Evolutionary conservation across 2,113 vertebrate species (phyloP), one percentile per base, ranked within the genome.

Genomic region (Brachirus orientalis): DNA sequence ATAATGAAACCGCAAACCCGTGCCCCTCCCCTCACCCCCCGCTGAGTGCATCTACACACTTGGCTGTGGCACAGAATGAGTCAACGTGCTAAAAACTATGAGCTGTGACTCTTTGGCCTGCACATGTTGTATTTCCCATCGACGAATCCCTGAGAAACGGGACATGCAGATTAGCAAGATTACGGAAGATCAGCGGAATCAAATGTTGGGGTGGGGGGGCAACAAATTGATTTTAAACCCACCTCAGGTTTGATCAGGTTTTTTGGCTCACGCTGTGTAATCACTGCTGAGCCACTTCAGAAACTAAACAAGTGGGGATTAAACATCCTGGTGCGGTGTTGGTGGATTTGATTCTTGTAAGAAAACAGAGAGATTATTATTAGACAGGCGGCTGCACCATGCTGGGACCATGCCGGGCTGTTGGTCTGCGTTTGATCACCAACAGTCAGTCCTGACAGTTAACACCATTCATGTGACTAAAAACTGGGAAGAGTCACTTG

Each of bases 91-190:
- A 72, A 82, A 63, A 37, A n/a, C n/a, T 73, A 56, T 69, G 55
- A 82, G 71, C 66, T 56, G 69, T 44, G 45, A 67, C 16, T 81
- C 33, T 58, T 50, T 65, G 62, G 63, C 57, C 40, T 33, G 58
- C 57, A 67, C 59, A 68, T 59, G 51, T 54, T 68, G 47, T 37
- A 28, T 80, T 88, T 79, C 77, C 55, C 79, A 75, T 77, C 53
- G 72, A 43, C 60, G 75, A 33, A 70, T 66, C 62, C 68, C 64
- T 63, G 71, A 78, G 82, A 86, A 84, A 83, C 19, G 50, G 73
- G 81, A 83, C 76, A 80, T 51, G 63, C 51, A 84, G 71, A 80
- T 76, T 84, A 72, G 69, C 54, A 13, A 57, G 71, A 83, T 87
- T 70, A 77, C 59, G 80, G 45, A 36, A 63, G 62, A 69, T 84